phyloP scores from a whole-genome alignment of 2,113 vertebrate genomes.

The Uria lomvia region DNA sequence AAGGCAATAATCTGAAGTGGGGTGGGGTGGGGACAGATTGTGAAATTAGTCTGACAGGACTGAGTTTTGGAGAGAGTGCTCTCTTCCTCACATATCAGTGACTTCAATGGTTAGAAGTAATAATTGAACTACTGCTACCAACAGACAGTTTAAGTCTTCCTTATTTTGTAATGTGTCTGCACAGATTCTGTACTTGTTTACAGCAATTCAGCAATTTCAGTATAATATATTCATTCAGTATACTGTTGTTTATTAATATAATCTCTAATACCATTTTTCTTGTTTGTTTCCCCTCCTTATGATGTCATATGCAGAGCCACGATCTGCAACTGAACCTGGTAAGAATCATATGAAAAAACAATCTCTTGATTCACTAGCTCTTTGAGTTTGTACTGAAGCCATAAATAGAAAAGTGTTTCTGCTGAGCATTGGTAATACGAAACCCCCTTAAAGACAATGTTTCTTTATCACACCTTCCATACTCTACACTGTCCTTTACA shows the following conservation, averaged over 20 bases:
- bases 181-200: background rate
- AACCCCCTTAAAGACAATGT: slow-evolving; percentile 61
- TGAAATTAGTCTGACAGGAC: background rate
- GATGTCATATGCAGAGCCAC: slow-evolving; percentile 75
- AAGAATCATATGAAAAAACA: slow-evolving; percentile 67
- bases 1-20: slow-evolving; percentile 46
- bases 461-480: slow-evolving; percentile 57
- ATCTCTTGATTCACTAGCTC: slow-evolving; percentile 53
- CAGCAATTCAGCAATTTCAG: background rate
- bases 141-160: background rate
- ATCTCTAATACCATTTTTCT: slow-evolving; percentile 54
- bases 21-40: background rate
- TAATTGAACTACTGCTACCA: background rate
- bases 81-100: background rate
- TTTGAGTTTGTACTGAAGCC: slow-evolving; percentile 57
- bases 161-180: background rate
- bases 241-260: background rate
- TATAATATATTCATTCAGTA: background rate
- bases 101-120: background rate
- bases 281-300: slow-evolving; percentile 38
- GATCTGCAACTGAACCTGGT: slow-evolving; percentile 85
- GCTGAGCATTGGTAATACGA: slow-evolving; percentile 62
- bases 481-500: slow-evolving; percentile 42
- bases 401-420: slow-evolving; percentile 58
- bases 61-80: background rate